Base-by-base conservation (phyloP, 2,113 vertebrate species). In the Alces alces region DNA sequence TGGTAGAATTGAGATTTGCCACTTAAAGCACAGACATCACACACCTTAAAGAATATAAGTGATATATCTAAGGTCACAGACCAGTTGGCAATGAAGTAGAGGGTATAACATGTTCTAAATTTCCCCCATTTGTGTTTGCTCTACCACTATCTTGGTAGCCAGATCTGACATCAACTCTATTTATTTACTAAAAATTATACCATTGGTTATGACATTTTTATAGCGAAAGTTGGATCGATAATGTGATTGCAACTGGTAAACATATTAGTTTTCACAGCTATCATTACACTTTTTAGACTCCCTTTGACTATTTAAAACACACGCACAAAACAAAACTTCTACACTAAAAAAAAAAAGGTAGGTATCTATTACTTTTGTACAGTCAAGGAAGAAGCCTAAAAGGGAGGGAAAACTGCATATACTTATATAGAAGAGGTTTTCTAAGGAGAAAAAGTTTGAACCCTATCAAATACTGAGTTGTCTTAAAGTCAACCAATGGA, bases 401-500 rank as follows among this genome's bases (percentile, higher is more conserved):
- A 95, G 21, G 25, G 47, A 86, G 15, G 25, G 3, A 89, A 33
- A 91, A 70, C 12, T 50, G 23, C 7, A 83, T 66, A 23, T 27
- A 39, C 57, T 73, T 89, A 83, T 28, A 64, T 3, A 84, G 30
- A 84, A 94, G 54, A 85, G 6, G 6, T 80, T 79, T 94, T 89
- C 43, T 79, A 25, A 64, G 25, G 17, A 86, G 11, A 47, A 76
- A 89, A 66, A 52, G 5, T 86, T 36, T 86, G 36, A 95, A n/a
- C 66, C 10, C n/a, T 43, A 25, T 55, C 61, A 88, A 80, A 85
- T 23, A 86, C 17, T 58, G 17, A 27, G 9, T 6, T 92, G 80
- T 84, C 89, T 97, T 93, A 94, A 91, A 97, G 54, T 4, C 43
- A 95, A 79, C 54, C 43, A 92, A 70, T 73, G 21, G 7, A 91